Conservation (phyloP, 2,888 invertebrate genomes). For the Amphimallon solstitiale region DNA sequence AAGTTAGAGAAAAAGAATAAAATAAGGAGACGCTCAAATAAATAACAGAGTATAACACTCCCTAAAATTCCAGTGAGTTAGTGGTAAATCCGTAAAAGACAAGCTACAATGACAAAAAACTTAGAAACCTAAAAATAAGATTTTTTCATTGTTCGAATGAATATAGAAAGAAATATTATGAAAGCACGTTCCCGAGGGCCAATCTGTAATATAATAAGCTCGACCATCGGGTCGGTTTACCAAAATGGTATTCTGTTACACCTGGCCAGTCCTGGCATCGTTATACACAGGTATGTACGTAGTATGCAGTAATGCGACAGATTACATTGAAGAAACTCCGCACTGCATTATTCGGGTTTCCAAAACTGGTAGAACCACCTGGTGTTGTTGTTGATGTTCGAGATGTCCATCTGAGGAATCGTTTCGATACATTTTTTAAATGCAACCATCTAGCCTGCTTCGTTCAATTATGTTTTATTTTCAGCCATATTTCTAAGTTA, state of each 20-base stretch:
- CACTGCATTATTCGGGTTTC: background rate
- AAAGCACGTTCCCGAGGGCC: background rate
- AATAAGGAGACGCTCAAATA: too few relatives aligned
- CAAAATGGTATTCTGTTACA: conserved; percentile 20
- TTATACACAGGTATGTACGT: background rate
- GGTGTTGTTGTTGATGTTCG: conserved; percentile 20
- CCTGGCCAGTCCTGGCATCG: background rate
- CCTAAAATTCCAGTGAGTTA: too few relatives aligned
- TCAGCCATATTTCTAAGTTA: too few relatives aligned
- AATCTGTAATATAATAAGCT: conserved; percentile 5
- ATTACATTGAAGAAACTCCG: conserved; percentile 7
- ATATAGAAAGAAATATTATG: too few relatives aligned
- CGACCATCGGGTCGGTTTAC: conserved; percentile 1
- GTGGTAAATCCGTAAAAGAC: too few relatives aligned
- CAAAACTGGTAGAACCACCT: conserved; percentile 17
- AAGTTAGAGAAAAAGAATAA: too few relatives aligned
- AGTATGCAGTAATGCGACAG: conserved; percentile 13
- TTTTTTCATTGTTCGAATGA: too few relatives aligned
- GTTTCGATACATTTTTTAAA: conserved; percentile 3
- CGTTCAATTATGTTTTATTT: too few relatives aligned
- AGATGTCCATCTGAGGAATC: conserved; percentile 8
- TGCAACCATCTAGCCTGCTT: background rate
- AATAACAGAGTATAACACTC: too few relatives aligned
- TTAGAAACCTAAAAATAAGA: too few relatives aligned
- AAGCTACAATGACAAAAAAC: too few relatives aligned